Evolutionary conservation across 92 coral and sea anemone species (phyloP), one percentile per base, ranked within the genome.

Genomic region (Actinernus sp.): DNA sequence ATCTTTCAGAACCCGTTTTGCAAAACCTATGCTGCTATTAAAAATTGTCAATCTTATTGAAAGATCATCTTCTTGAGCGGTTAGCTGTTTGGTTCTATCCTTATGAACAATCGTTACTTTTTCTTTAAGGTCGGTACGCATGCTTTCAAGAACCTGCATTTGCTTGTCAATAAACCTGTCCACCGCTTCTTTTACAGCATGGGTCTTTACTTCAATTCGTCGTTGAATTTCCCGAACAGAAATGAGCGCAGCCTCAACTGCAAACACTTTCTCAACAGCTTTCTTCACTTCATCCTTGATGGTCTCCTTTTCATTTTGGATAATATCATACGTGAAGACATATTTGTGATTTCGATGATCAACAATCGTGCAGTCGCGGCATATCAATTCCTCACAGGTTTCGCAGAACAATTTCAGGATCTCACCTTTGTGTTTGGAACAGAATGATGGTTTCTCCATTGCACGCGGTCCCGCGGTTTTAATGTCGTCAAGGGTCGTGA

Each of bases 331-430:
- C 1, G 81, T 60, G 34, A 81, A 76, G 49, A 71, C 79, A 46
- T 86, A 75, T 25, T 71, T 34, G 44, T 90, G 97, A 17, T 55
- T 71, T 2, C 68, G 82, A 73, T 90, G 97, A 41, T 90, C 87
- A 20, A 71, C 64, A 31, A 81, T 78, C 8, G 84, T 50, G 27
- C n/a, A n/a, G n/a, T n/a, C n/a, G n/a, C n/a, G n/a, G n/a, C n/a
- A n/a, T n/a, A n/a, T n/a, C n/a, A n/a, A 44, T 60, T 31, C 16
- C 17, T 81, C 70, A 58, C 97, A 90, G 2, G 86, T 70, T 31
- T 77, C 53, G 18, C 94, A 88, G 58, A 76, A 88, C 7, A 88
- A 81, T 41, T 83, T 88, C 55, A 82, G 26, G 8, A 57, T 24
- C 59, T 88, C 86, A 3, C 71, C 83, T 64, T 49, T 38, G 69